Evolutionary conservation across 2,888 invertebrate species (phyloP), one percentile per base, ranked within the genome.

Genomic region (Zonitis immaculata): DNA sequence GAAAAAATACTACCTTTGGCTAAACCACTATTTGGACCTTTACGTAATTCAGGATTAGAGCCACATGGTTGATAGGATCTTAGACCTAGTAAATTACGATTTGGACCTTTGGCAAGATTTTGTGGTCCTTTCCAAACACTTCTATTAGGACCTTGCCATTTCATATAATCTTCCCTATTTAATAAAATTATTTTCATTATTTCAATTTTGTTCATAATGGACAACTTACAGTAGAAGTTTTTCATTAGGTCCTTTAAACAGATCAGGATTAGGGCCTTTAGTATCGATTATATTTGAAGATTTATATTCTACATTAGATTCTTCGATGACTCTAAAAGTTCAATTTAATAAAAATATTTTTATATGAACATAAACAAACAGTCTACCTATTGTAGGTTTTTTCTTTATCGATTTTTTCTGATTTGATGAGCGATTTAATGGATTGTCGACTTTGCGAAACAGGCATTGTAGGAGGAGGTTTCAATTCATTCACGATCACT

Each of bases 101-200:
- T 79, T 1, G 84, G 78, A 1, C 88, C 87, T 49, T 77, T 76
- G 0, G 80, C 78, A 1, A 78, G 42, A 27, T 73, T 71, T 55
- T 76, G 73, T n/a, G 77, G 73, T 0, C 82, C 83, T 22, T 74
- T 73, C 6, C 80, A 75, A 12, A 86, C 74, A 45, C 80, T 80
- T 0, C 85, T 83, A 73, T 91, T 87, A 0, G 90, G 86, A 0
- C 91, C 91, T 60, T 87, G 86, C 91, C 91, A 91, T 4, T 89
- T 85, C 45, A 90, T 81, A 69, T 92, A 92, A 68, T 91, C 90
- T 58, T 85, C 84, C 53, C 91, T 91, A 45, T 12, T 51, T 39
- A 20, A 45, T 20, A 46, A 48, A 42, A 30, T 44, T 6, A 47
- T 22, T n/a, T n/a, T n/a, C n/a, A n/a, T n/a, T n/a, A 46, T 20